A percentile compares a stretch with the other conserved stretches of the same genome.
Conservation (phyloP, 2,113 vertebrate genomes). For the Morone saxatilis region DNA sequence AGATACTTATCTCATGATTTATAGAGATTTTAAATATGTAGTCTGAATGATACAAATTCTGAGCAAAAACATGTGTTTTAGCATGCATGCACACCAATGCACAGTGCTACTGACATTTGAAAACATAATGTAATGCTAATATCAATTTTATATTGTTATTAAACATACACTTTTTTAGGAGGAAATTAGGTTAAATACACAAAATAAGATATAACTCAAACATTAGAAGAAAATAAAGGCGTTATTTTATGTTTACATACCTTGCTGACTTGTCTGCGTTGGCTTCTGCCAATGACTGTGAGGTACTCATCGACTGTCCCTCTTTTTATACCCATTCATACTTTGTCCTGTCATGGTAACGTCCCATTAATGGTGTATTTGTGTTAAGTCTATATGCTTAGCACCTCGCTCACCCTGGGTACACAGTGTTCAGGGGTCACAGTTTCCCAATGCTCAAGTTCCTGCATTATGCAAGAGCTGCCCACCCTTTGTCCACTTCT, state of each 20-base stretch:
- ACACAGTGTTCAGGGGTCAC: slow-evolving; percentile 54
- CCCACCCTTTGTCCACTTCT: slow-evolving; percentile 42
- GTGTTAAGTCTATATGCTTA: slow-evolving; percentile 53
- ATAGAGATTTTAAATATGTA: not conserved
- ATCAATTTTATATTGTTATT: not conserved
- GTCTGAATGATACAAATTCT: not conserved
- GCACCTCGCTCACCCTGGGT: slow-evolving; percentile 6
- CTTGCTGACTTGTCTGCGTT: slow-evolving; percentile 25
- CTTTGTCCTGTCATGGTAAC: slow-evolving; percentile 47
- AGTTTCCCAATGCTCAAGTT: slow-evolving; percentile 34
- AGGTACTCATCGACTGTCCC: not conserved
- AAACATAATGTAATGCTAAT: not conserved
- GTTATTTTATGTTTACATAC: slow-evolving; percentile 52
- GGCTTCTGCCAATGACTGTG: slow-evolving; percentile 19
- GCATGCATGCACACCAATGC: not conserved
- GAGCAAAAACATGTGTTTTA: not conserved
- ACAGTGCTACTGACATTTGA: not conserved
- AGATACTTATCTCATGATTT: not conserved
- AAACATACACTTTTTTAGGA: not conserved
- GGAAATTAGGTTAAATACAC: not conserved
- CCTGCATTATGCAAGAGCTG: slow-evolving; percentile 61
- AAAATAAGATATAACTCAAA: not conserved
- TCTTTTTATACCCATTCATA: slow-evolving; percentile 64
- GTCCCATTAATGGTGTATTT: slow-evolving; percentile 32
- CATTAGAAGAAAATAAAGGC: not conserved